Evolutionary conservation across 1,140 invertebrate species (phyloP), one percentile per base, ranked within the genome.

Genomic region (Lepidotrigona ventralis): DNA sequence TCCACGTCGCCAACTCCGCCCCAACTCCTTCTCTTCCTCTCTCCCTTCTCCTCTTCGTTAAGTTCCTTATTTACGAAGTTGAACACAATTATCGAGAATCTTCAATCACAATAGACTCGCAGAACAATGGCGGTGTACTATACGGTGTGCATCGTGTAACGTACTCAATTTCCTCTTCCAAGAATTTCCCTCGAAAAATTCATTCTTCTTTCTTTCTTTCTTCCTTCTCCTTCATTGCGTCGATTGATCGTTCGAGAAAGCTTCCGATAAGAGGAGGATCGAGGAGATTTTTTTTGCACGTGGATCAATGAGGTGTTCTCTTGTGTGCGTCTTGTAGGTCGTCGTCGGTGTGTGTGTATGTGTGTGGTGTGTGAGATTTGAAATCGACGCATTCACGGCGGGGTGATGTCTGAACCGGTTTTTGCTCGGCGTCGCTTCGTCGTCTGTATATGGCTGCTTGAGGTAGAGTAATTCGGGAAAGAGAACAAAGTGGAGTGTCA

Each of bases 81-180:
- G 92, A 93, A 93, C 92, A 93, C 93, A 92, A 90, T 92, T 86
- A 91, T 91, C 87, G 78, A 90, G 89, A 86, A 74, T 84, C 54
- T 90, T 90, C 84, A 83, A 92, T 93, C 88, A 92, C 90, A 88
- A 91, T 89, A 89, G 79, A 90, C 76, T 46, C 85, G 79, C 84
- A 77, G 39, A 87, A 88, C 85, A 87, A 70, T 85, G 84, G 86
- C 86, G 79, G 33, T 33, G 33, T 33, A 33, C 33, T 3, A 74
- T 64, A 29, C 79, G 66, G 66, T 39, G 77, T 74, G 78, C 56
- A 63, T 53, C 75, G 73, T 56, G 81, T 9, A 8, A 39, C 39
- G 39, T 58, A 73, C 81, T 83, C 72, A 23, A 85, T 73, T 78
- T 54, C 12, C 39, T 71, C 46, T 19, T 53, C 19, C 70, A 21